phyloP scores from a whole-genome alignment of 92 coral and sea anemone genomes.

The Meandrina meandrites region DNA sequence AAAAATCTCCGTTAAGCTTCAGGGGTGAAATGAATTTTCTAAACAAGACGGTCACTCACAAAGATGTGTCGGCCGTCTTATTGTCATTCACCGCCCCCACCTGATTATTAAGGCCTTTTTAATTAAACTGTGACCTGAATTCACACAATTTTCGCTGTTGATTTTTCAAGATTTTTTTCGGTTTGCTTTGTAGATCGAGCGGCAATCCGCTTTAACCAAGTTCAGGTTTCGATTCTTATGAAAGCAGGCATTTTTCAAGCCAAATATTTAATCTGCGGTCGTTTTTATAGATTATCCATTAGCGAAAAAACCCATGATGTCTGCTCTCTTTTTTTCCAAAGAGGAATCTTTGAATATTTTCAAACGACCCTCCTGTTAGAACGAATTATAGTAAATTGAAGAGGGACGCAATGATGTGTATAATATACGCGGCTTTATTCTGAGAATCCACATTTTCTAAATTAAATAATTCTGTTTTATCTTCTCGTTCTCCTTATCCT shows the following conservation, averaged over 20 bases:
- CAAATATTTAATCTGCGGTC: slow-evolving; percentile 15
- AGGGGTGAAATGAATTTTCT: slow-evolving; percentile 37
- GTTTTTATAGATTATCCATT: slow-evolving; percentile 2
- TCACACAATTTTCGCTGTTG: slow-evolving; percentile 39
- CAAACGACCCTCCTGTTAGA: neutral
- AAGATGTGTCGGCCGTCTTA: slow-evolving; percentile 23
- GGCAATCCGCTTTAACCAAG: neutral
- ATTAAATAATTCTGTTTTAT: neutral
- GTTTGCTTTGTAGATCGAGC: slow-evolving; percentile 17
- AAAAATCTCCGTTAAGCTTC: slow-evolving; percentile 15
- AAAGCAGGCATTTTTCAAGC: neutral
- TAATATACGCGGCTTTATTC: slow-evolving; percentile 5
- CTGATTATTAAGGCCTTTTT: slow-evolving; percentile 37
- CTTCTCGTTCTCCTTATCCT: neutral
- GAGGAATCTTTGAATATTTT: slow-evolving; percentile 4
- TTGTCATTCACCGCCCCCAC: slow-evolving; percentile 38
- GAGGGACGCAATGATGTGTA: neutral
- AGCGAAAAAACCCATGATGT: neutral
- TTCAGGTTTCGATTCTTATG: neutral
- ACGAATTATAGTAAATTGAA: slow-evolving; percentile 4
- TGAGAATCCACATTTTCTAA: neutral
- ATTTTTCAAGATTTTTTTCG: slow-evolving; percentile 41
- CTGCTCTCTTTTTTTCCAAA: neutral
- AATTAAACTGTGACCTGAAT: slow-evolving; percentile 50
- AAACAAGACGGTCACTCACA: slow-evolving; percentile 36